Evolutionary conservation across 2,888 invertebrate species (phyloP).

Genomic region (Oithona nana): DNA sequence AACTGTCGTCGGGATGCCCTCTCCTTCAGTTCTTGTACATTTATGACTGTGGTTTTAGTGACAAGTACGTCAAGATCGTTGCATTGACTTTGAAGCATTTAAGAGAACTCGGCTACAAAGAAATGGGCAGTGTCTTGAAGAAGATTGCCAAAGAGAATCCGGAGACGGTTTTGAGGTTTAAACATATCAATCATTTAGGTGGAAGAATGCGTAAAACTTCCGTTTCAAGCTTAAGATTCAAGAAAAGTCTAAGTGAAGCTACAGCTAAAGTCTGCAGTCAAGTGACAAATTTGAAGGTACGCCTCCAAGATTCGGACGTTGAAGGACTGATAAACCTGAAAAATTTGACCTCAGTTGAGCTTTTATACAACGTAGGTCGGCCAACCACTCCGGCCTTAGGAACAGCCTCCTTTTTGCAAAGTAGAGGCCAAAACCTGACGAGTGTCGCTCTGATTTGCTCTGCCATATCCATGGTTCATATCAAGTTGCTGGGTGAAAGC

Average conservation of each 20-base stretch:
- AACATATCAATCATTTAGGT: not conserved
- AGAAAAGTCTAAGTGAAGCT: not conserved
- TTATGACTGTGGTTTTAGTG: not conserved
- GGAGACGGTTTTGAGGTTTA: not conserved
- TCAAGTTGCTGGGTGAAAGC: not conserved
- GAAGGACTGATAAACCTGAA: not conserved
- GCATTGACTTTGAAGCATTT: not conserved
- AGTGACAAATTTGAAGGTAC: not conserved
- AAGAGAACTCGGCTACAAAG: not conserved
- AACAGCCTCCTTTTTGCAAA: not conserved
- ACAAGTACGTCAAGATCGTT: not conserved
- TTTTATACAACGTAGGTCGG: slow-evolving; percentile 4
- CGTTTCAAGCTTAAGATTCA: not conserved
- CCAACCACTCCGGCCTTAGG: not conserved
- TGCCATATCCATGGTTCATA: not conserved
- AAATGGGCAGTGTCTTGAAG: not conserved
- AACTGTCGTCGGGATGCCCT: not conserved
- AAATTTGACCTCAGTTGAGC: not conserved
- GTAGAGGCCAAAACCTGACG: not conserved
- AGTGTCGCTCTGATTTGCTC: not conserved
- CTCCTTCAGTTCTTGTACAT: not conserved
- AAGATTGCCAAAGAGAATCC: not conserved
- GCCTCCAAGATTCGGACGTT: not conserved
- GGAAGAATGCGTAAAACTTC: not conserved
- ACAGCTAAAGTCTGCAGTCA: not conserved